These are phyloP conservation scores for Hypotaenidia philippensis DNA, from an alignment of 2,797 vertebrate species.

Conservation along the genomic window DNA sequence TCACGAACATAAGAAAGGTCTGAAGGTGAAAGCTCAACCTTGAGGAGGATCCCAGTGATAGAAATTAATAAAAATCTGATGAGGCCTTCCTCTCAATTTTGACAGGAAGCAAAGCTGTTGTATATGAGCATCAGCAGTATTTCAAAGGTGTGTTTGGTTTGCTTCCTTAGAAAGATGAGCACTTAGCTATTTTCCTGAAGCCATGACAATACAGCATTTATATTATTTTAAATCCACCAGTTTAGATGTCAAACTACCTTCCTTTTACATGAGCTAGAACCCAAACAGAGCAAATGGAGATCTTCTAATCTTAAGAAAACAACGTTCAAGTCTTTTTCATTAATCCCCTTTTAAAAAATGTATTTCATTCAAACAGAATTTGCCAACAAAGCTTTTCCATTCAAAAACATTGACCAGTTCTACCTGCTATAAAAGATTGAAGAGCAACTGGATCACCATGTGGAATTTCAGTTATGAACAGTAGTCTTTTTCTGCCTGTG, in stretches of 20 bases:
- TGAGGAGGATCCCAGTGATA: neutral
- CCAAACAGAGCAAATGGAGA: neutral
- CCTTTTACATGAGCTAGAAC: neutral
- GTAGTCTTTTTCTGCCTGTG: neutral
- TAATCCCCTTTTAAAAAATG: neutral
- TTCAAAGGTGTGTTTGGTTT: neutral
- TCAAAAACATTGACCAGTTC: neutral
- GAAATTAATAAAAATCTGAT: neutral
- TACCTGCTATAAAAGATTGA: neutral
- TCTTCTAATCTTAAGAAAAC: neutral
- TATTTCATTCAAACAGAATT: neutral
- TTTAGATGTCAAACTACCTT: neutral
- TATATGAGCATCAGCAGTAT: neutral
- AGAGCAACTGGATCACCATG: neutral
- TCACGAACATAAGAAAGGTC: neutral
- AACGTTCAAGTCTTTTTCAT: neutral
- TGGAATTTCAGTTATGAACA: neutral
- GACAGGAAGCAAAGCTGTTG: neutral
- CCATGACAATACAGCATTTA: neutral
- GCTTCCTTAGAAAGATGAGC: neutral
- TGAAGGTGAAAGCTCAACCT: neutral
- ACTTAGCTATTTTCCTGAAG: neutral
- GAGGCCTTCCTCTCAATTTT: neutral
- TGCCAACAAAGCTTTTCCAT: neutral
- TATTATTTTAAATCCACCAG: neutral